Base-by-base conservation (phyloP, 2,113 vertebrate genomes). In the Syngnathus typhle region DNA sequence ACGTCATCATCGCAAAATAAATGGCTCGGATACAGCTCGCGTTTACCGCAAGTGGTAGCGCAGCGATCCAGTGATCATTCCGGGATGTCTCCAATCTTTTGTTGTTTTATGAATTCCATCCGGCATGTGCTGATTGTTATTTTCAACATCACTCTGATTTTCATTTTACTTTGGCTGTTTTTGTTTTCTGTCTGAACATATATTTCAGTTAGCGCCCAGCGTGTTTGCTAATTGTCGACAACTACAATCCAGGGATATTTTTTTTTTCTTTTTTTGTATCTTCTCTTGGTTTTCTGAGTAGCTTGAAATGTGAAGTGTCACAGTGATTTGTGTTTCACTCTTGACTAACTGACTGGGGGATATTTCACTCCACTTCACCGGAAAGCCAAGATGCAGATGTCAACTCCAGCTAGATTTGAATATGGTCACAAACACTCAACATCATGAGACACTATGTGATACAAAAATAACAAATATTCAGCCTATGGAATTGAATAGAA, bases 41-140 rank as follows among this genome's bases (percentile, higher is more conserved):
- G 10, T 55, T 27, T 32, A 55, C 52, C 52, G 52, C 52, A 55
- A 55, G n/a, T 55, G 27, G 21, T 55, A 27, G 52, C 32, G 18
- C 68, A 66, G 66, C 69, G 39, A 73, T 78, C 80, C 64, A 66
- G 73, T 71, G 65, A 79, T 77, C 74, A 55, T 65, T 70, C 70
- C 79, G 80, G 75, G 68, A 51, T 41, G 47, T 62, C 67, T 63
- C 72, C 56, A 49, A 69, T 64, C 64, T 66, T 66, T 79, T 61
- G 60, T 75, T 83, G 79, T 80, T 78, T 83, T 84, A 79, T 79
- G 74, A 76, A 75, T 81, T 38, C 63, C 60, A 74, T 80, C 82
- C 76, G 77, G 69, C 51, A 21, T 27, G 69, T 46, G 36, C 61
- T 71, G 69, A 83, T 77, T 88, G 71, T 75, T 1, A 72, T 65